Conservation (phyloP, 2,113 vertebrate species). For the Barbus barbus region DNA sequence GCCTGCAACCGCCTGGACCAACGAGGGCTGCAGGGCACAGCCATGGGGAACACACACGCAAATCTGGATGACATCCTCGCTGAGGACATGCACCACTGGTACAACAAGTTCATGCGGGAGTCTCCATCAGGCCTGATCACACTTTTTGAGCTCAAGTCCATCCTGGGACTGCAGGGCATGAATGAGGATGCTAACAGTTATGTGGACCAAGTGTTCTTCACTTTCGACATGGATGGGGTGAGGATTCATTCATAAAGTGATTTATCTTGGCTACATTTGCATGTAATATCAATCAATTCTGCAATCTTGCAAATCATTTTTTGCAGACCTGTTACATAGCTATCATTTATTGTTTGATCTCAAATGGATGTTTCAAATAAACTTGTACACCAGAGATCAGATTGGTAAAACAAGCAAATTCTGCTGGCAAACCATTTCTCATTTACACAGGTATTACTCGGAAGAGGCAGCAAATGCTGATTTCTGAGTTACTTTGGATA, state of each 20-base stretch:
- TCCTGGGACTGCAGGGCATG: conserved; percentile 80
- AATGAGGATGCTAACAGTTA: conserved; percentile 79
- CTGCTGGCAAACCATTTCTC: not conserved
- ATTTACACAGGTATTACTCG: not conserved
- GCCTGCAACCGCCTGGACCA: not conserved
- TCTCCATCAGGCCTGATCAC: conserved; percentile 83
- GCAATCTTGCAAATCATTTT: not conserved
- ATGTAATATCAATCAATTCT: not conserved
- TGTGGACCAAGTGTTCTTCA: conserved; percentile 81
- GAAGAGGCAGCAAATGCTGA: not conserved
- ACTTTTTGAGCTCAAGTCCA: conserved; percentile 83
- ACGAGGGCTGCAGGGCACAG: not conserved
- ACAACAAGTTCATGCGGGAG: conserved; percentile 85
- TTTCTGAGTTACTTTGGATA: not conserved
- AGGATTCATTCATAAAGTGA: conserved; percentile 49
- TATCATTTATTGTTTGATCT: not conserved
- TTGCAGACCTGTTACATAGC: not conserved
- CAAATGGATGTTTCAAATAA: not conserved
- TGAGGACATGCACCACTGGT: conserved; percentile 81
- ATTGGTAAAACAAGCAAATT: not conserved
- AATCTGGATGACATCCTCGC: conserved; percentile 70
- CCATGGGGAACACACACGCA: conserved; percentile 52
- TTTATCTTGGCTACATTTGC: not conserved
- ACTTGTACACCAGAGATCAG: not conserved
- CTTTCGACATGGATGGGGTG: conserved; percentile 88